Base-by-base conservation (phyloP, 2,888 invertebrate genomes). In the Smittia aterrima region DNA sequence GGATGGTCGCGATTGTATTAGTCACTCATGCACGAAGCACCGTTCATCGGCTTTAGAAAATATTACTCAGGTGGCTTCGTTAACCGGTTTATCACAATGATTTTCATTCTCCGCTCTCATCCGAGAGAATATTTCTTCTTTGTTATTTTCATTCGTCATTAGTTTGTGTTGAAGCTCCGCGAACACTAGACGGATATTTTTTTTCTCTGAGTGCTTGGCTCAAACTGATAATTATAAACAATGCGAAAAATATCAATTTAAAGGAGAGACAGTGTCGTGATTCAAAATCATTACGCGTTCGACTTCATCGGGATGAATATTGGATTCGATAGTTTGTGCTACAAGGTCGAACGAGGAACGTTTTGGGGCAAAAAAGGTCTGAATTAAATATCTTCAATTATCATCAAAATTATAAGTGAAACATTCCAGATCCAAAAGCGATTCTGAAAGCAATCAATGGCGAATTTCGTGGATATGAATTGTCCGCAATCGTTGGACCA, bases 401-500 rank as follows among this genome's bases (percentile, higher is more conserved):
- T 9, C 9, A 9, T 32, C 32, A 9, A 32, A n/a, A 3, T 32
- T 6, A 32, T 3, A 32, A 32, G 32, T 9, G 9, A 32, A 32
- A 32, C 32, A 6, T 32, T 32, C 32, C 32, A 32, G 32, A 32
- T n/a, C n/a, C n/a, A n/a, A 74, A 64, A 47, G 24, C 22, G 16
- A 66, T 74, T 25, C 41, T 74, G 24, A 47, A 53, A n/a, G 32
- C 16, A 2, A 47, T 74, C 16, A 66, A 22, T 47, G 92, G 92
- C 0, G 85, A 88, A 75, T 91, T 92, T 82, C 86, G 86, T 77
- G 87, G 90, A 0, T 91, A 92, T 1, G 91, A 92, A 80, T 83
- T 92, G 77, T 90, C 90, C 7, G 95, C 93, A 72, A 91, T 96
- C 78, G 91, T 96, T 86, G 96, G 96, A 25, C 40, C 38, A 3